phyloP scores from a whole-genome alignment of 2,113 vertebrate genomes.

The Pteropus alecto region DNA sequence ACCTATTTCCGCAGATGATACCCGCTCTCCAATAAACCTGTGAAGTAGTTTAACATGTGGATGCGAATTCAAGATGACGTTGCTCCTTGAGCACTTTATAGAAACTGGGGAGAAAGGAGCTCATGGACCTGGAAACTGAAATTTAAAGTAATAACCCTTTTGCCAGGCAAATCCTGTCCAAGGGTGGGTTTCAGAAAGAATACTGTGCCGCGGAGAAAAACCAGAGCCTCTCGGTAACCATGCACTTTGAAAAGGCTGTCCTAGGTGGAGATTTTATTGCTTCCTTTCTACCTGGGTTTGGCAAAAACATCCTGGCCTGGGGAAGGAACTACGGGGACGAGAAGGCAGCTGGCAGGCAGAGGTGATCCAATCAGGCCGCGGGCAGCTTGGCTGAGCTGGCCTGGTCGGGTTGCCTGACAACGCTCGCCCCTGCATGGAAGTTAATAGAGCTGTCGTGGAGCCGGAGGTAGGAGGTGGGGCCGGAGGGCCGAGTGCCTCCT shows the following conservation, averaged over 20 bases:
- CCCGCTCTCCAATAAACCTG: neutral
- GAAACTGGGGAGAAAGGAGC: neutral
- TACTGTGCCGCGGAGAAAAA: neutral
- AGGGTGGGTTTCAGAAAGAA: neutral
- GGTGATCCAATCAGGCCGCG: neutral
- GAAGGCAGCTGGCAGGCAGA: conserved; percentile 8
- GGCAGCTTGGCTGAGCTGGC: neutral
- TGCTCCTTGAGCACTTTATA: neutral
- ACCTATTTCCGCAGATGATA: neutral
- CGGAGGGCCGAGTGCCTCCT: rapidly evolving
- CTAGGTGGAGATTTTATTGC: neutral
- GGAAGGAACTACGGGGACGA: neutral
- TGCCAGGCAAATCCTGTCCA: neutral
- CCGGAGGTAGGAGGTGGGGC: rapidly evolving
- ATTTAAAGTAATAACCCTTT: neutral
- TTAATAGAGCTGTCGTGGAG: neutral
- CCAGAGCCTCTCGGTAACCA: neutral
- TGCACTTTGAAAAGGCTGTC: neutral
- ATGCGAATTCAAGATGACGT: neutral
- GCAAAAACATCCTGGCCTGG: conserved; percentile 35
- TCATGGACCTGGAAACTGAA: neutral
- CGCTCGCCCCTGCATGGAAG: neutral
- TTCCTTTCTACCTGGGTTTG: conserved; percentile 8
- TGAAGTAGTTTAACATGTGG: neutral
- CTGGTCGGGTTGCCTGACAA: neutral